Conservation (phyloP, 1,140 invertebrate species). For the Rhyzopertha dominica region DNA sequence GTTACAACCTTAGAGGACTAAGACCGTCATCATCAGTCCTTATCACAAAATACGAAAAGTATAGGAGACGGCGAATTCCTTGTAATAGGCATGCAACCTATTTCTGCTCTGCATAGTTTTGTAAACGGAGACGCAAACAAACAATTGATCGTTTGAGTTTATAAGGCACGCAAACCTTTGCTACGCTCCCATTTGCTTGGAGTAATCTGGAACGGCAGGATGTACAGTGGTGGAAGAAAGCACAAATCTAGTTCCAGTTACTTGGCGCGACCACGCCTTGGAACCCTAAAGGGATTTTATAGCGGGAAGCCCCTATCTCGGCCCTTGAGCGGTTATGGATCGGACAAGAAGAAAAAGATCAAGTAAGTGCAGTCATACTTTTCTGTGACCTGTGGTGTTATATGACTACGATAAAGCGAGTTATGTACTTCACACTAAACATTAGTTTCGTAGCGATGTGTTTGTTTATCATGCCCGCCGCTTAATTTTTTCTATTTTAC, state of each 20-base stretch:
- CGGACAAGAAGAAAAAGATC: constrained; percentile 34
- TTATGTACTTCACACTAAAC: neutral
- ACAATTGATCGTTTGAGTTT: constrained; percentile 23
- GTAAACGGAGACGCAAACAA: too few relatives aligned
- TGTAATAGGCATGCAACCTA: too few relatives aligned
- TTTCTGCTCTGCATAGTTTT: too few relatives aligned
- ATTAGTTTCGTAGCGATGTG: neutral
- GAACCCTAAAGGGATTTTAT: constrained; percentile 27
- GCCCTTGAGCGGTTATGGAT: constrained; percentile 20
- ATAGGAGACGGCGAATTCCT: too few relatives aligned
- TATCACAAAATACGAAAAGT: too few relatives aligned
- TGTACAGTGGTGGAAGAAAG: constrained; percentile 27
- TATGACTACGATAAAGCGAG: constrained; percentile 11
- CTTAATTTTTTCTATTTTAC: neutral
- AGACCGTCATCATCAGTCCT: too few relatives aligned
- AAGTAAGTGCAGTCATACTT: constrained; percentile 30
- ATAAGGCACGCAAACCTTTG: constrained; percentile 17
- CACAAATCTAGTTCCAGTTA: constrained; percentile 28
- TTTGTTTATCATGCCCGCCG: constrained; percentile 5
- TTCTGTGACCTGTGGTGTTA: neutral
- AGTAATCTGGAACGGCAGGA: constrained; percentile 10
- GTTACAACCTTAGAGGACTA: too few relatives aligned
- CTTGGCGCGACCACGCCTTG: constrained; percentile 33
- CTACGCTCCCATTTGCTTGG: constrained; percentile 5
- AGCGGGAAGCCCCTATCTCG: constrained; percentile 16